phyloP scores from a whole-genome alignment of 2,888 invertebrate species.

The Laothoe populi region DNA sequence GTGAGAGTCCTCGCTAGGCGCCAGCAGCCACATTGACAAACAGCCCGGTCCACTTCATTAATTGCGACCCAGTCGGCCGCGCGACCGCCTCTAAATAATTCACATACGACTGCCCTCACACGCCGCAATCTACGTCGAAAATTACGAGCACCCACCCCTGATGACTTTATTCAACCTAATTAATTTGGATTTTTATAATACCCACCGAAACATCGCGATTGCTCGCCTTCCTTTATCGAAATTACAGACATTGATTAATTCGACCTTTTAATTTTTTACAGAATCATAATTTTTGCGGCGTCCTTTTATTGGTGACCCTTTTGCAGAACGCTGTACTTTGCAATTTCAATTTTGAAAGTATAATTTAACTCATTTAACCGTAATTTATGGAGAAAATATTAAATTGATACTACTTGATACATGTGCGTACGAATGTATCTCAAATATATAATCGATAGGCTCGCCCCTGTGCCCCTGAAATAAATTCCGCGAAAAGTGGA shows the following conservation, averaged over 20 bases:
- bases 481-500: too few relatives aligned
- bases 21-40: constrained; percentile 70
- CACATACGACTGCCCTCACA: constrained; percentile 68
- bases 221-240: constrained; percentile 39
- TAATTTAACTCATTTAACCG: constrained; percentile 3
- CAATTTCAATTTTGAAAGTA: constrained; percentile 16
- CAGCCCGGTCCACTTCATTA: constrained; percentile 79
- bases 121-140: constrained; percentile 62
- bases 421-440: too few relatives aligned
- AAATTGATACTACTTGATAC: neutral
- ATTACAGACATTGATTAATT: constrained; percentile 44
- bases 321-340: constrained; percentile 26
- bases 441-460: too few relatives aligned
- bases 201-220: constrained; percentile 43
- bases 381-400: neutral
- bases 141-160: constrained; percentile 57
- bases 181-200: constrained; percentile 61
- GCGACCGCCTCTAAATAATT: constrained; percentile 80
- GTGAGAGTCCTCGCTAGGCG: constrained; percentile 59
- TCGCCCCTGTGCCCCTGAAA: too few relatives aligned
- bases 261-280: constrained; percentile 41
- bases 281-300: constrained; percentile 37
- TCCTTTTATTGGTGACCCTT: constrained; percentile 40
- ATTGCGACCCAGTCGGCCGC: constrained; percentile 74
- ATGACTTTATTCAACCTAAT: constrained; percentile 62